These are phyloP conservation scores for Ips typographus DNA, from an alignment of 1,140 invertebrate genomes.

Conservation along the genomic window DNA sequence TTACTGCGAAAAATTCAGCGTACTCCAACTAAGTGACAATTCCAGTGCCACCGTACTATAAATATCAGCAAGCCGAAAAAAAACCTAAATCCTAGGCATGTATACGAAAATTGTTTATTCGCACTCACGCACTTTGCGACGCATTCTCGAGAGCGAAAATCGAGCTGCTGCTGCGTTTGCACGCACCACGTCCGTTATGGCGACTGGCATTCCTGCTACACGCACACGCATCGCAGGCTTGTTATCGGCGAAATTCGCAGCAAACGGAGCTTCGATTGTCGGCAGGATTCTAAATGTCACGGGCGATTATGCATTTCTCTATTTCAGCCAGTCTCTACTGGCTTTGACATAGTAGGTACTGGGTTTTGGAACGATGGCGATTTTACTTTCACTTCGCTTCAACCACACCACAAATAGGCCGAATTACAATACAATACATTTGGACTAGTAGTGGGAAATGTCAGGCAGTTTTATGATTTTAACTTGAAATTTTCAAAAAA, in stretches of 20 bases:
- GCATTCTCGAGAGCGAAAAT: slow-evolving; percentile 25
- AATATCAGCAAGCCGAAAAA: too few relatives aligned
- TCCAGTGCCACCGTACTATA: too few relatives aligned
- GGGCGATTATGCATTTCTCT: slow-evolving; percentile 26
- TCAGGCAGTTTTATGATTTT: too few relatives aligned
- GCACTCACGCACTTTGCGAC: slow-evolving; percentile 33
- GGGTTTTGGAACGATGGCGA: not conserved
- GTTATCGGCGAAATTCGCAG: slow-evolving; percentile 38
- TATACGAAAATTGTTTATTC: slow-evolving; percentile 12
- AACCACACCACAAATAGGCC: too few relatives aligned
- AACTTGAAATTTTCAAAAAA: too few relatives aligned
- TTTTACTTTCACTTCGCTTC: too few relatives aligned
- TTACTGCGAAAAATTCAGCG: too few relatives aligned
- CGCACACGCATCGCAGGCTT: slow-evolving; percentile 28
- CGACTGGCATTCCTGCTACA: slow-evolving; percentile 35
- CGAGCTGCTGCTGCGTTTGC: slow-evolving; percentile 24
- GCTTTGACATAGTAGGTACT: not conserved
- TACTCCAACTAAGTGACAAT: too few relatives aligned
- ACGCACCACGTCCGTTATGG: slow-evolving; percentile 29
- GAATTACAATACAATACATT: too few relatives aligned
- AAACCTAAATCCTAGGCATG: too few relatives aligned
- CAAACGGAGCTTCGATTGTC: slow-evolving; percentile 29
- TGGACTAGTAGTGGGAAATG: too few relatives aligned
- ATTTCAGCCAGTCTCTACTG: not conserved
- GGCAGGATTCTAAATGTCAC: slow-evolving; percentile 27